Evolutionary conservation across 2,797 vertebrate species (phyloP).

Genomic region (Enteromius unitaeniatus): DNA sequence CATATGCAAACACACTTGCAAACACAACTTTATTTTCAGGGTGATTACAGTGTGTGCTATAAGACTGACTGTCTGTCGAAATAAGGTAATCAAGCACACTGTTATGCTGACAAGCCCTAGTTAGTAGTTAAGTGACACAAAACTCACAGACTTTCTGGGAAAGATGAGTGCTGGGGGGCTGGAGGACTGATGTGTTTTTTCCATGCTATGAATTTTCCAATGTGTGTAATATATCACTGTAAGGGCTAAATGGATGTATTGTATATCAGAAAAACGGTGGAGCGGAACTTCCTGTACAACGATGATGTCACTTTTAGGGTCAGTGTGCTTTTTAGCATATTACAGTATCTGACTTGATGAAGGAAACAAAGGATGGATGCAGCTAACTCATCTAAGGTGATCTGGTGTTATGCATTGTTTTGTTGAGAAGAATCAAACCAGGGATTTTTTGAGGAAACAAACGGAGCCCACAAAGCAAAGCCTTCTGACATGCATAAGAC

Average conservation of each 20-base stretch:
- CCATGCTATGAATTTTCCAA: slow-evolving; percentile 41
- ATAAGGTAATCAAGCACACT: neutral
- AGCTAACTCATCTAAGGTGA: slow-evolving; percentile 4
- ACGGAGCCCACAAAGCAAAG: neutral
- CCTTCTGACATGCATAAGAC: neutral
- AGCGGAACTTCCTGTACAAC: slow-evolving; percentile 16
- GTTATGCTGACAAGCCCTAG: neutral
- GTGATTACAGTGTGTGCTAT: neutral
- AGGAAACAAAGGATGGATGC: slow-evolving; percentile 9
- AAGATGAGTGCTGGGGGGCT: neutral
- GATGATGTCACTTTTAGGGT: slow-evolving; percentile 22
- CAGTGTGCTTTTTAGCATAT: slow-evolving; percentile 14
- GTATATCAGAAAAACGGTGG: slow-evolving; percentile 25
- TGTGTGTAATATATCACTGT: slow-evolving; percentile 21
- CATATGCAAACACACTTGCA: too few species aligned
- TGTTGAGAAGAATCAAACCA: neutral
- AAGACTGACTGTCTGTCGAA: neutral
- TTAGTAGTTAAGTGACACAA: neutral
- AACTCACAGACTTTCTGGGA: slow-evolving; percentile 5
- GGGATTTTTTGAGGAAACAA: neutral
- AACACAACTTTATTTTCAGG: slow-evolving; percentile 59
- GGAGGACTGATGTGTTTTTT: slow-evolving; percentile 19
- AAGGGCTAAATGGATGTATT: slow-evolving; percentile 34
- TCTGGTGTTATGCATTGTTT: neutral
- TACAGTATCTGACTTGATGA: slow-evolving; percentile 11